Evolutionary conservation across 2,888 invertebrate species (phyloP), one percentile per base, ranked within the genome.

Genomic region (Aphidoletes aphidimyza): DNA sequence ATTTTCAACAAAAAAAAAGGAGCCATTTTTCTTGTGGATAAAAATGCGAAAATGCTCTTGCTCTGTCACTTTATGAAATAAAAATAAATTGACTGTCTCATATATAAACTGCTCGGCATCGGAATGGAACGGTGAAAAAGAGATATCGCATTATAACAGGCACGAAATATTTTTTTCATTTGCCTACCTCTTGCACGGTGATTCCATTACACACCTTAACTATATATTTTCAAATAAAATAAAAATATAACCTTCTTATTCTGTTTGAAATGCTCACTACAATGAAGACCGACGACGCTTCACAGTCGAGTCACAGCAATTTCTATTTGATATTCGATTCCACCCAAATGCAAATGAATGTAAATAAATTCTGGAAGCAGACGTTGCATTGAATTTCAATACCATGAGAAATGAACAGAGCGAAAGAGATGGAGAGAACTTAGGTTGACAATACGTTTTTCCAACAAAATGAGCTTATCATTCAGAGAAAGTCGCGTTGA

Each of bases 181-280:
- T 19, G 47, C 17, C n/a, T n/a, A n/a, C n/a, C n/a, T n/a, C n/a
- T n/a, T n/a, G n/a, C n/a, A n/a, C n/a, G n/a, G n/a, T 39, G 39
- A 5, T 3, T 17, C 34, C 69, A 14, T 11, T 6, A 34, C 34
- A 69, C 69, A 69, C 69, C 69, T 69, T 69, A 69, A 69, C 69
- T 69, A 30, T 11, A 69, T 54, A 69, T 11, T 26, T 14, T 14
- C 11, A 69, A 69, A 69, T 69, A 30, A 69, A 69, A 69, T 69
- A 69, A 69, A 69, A 69, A 69, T 69, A 69, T 69, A 69, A 69
- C 69, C 69, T 30, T 69, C 69, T 69, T 69, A 69, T 69, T 69
- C 22, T 69, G 30, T 30, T 26, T 30, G 30, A 69, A 26, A 30
- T 69, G 34, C 17, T 69, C 69, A 69, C 69, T 69, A 69, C 69